phyloP scores from a whole-genome alignment of 2,888 invertebrate species.

The Helobdella robusta region DNA sequence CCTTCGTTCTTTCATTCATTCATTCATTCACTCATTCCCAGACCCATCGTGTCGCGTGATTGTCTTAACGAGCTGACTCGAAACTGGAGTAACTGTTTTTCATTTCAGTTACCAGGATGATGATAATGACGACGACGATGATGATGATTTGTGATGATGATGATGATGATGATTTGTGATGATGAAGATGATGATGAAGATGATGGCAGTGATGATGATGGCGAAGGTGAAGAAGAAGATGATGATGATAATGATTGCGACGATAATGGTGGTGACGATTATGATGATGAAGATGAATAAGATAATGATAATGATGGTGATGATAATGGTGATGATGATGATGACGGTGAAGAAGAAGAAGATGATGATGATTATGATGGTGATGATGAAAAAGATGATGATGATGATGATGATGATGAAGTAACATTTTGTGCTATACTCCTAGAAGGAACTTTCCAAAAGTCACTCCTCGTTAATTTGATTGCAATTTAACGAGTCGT shows the following conservation, averaged over 20 bases:
- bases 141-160: background rate
- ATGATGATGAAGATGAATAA: background rate
- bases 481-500: background rate
- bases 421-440: no score
- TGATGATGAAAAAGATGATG: background rate
- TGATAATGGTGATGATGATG: background rate
- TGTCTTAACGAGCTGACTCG: no score
- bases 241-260: no score
- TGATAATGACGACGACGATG: background rate
- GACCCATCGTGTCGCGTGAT: no score
- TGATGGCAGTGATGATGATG: background rate
- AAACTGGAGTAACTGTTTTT: no score
- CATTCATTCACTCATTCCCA: no score
- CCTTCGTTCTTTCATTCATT: no score
- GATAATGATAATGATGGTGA: background rate
- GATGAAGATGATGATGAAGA: no score
- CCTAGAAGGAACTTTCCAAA: no score
- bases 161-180: no score
- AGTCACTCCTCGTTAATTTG: no score
- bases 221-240: background rate
- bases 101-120: no score
- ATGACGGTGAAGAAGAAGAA: background rate
- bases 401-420: background rate
- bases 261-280: background rate
- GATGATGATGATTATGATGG: background rate